These are phyloP conservation scores for Petrocephalus schoutedeni DNA, from an alignment of 2,797 vertebrate genomes.

Conservation along the genomic window DNA sequence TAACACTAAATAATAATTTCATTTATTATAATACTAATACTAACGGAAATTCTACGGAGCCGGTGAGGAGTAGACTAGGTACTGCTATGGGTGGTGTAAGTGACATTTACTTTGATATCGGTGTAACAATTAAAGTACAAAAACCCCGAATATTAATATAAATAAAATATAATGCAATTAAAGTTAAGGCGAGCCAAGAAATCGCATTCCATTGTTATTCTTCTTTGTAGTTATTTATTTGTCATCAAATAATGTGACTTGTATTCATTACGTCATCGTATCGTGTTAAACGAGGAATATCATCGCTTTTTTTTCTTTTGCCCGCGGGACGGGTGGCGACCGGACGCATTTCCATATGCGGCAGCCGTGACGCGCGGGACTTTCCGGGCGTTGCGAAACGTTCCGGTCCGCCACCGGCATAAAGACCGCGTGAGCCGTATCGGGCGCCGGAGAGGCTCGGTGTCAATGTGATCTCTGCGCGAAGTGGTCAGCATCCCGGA, in stretches of 20 bases:
- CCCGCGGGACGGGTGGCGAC: not conserved
- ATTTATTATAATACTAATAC: not conserved
- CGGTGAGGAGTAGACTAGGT: not conserved
- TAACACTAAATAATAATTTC: not conserved
- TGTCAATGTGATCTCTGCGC: conserved; percentile 35
- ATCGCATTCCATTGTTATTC: not conserved
- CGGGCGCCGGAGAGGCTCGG: not conserved
- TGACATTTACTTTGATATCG: not conserved
- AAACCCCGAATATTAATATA: not conserved
- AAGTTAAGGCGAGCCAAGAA: not conserved
- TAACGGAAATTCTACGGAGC: not conserved
- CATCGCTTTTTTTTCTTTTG: not conserved
- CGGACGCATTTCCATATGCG: not conserved
- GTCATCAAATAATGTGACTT: not conserved
- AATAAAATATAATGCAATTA: not conserved
- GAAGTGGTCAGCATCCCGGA: conserved; percentile 63
- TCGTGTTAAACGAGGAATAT: not conserved
- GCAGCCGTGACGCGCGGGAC: not conserved
- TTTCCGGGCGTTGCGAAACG: not conserved
- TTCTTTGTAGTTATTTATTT: not conserved
- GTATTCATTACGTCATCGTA: not conserved
- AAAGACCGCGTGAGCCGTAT: not conserved
- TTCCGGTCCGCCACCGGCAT: not conserved
- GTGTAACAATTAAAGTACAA: not conserved
- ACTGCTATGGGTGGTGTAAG: not conserved